Evolutionary conservation across 2,888 invertebrate genomes (phyloP).

Genomic region (Neoscelio sp.): DNA sequence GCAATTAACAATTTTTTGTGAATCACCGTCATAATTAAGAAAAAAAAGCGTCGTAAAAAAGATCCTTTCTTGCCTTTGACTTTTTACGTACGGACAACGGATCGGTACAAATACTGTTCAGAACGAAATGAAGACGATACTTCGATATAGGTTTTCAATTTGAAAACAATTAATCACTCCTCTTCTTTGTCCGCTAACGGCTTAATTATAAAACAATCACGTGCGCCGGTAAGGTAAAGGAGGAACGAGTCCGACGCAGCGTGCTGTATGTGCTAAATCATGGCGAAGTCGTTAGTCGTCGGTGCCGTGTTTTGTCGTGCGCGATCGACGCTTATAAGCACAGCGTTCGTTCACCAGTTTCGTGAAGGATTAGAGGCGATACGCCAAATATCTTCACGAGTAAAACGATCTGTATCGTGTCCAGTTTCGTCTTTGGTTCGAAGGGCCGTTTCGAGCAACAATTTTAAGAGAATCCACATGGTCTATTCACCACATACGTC

Average conservation of each 20-base stretch:
- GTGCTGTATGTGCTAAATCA: slow-evolving; percentile 82
- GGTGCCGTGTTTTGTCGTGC: slow-evolving; percentile 70
- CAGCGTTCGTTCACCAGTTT: slow-evolving; percentile 25
- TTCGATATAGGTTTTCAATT: slow-evolving; percentile 80
- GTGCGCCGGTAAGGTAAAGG: slow-evolving; percentile 75
- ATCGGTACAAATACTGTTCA: slow-evolving; percentile 47
- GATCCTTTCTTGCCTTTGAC: slow-evolving; percentile 10
- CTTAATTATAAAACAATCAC: slow-evolving; percentile 83
- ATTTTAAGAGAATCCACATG: too few relatives aligned
- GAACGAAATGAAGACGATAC: slow-evolving; percentile 76
- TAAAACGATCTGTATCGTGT: slow-evolving; percentile 49
- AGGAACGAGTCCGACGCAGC: slow-evolving; percentile 72
- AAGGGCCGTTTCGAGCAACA: too few relatives aligned
- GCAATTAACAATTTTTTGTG: slow-evolving; percentile 15
- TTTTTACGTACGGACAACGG: slow-evolving; percentile 38
- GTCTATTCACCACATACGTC: too few relatives aligned
- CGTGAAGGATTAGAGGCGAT: slow-evolving; percentile 60
- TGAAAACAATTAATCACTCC: slow-evolving; percentile 82
- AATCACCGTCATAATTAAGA: slow-evolving; percentile 12
- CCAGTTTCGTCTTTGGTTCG: slow-evolving; percentile 37
- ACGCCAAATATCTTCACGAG: slow-evolving; percentile 52
- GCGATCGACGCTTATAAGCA: slow-evolving; percentile 35
- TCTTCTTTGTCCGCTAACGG: slow-evolving; percentile 77
- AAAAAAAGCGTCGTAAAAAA: slow-evolving; percentile 32
- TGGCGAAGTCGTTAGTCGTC: slow-evolving; percentile 81